Conservation (phyloP, 2,797 vertebrate genomes). For the Lepilemur septentrionalis region DNA sequence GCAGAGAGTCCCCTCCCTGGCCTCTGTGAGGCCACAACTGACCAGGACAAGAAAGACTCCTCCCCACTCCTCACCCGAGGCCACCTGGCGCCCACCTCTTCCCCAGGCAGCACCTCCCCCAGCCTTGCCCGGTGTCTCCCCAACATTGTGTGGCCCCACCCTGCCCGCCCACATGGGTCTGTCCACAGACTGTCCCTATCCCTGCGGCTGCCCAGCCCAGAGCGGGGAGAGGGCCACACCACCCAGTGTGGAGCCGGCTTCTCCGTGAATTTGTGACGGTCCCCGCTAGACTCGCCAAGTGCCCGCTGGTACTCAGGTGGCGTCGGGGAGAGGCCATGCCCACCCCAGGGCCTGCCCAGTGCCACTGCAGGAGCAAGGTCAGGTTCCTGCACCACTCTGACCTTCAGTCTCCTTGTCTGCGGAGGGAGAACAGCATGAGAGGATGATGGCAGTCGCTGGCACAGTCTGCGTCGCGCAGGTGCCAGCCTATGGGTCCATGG, state of each 20-base stretch:
- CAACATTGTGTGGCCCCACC: not conserved
- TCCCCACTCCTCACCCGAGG: accelerated
- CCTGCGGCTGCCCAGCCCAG: not conserved
- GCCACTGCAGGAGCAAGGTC: too few relatives aligned
- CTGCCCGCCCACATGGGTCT: not conserved
- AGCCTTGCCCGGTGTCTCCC: not conserved
- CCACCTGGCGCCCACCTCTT: not conserved
- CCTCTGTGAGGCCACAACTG: not conserved
- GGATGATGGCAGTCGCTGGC: not conserved
- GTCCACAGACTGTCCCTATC: not conserved
- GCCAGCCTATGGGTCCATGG: not conserved
- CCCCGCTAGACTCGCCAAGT: not conserved
- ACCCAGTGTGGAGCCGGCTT: not conserved
- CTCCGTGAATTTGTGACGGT: not conserved
- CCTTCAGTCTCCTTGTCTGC: not conserved
- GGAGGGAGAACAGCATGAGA: not conserved
- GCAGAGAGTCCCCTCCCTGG: not conserved
- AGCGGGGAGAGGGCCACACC: not conserved
- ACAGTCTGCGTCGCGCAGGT: not conserved
- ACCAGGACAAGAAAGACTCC: not conserved
- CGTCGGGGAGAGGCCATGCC: not conserved
- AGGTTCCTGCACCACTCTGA: not conserved
- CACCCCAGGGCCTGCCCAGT: not conserved
- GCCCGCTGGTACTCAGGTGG: not conserved
- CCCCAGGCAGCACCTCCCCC: not conserved